These are phyloP conservation scores for Nyctibius grandis DNA, from an alignment of 2,797 vertebrate species.

Conservation along the genomic window DNA sequence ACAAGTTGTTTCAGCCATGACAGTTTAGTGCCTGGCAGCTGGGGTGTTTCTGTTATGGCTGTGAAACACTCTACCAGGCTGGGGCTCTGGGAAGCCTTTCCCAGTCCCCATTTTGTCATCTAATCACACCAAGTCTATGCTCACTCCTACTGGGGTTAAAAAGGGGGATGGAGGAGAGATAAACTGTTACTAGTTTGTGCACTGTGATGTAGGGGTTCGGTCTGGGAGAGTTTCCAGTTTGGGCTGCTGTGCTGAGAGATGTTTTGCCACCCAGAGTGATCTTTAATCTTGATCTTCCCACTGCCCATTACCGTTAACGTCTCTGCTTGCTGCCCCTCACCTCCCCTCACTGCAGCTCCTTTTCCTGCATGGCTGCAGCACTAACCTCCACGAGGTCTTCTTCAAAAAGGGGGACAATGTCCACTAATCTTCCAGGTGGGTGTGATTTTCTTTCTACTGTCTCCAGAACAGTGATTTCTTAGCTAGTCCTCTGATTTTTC, in stretches of 20 bases:
- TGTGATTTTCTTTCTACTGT: neutral
- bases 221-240: neutral
- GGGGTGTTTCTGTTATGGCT: neutral
- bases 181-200: neutral
- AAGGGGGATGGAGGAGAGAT: neutral
- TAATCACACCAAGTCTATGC: neutral
- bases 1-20: fast-evolving
- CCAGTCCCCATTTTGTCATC: neutral
- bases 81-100: neutral
- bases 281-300: neutral
- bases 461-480: neutral
- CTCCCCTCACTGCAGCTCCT: neutral
- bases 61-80: neutral
- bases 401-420: neutral
- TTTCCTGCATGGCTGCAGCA: neutral
- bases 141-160: neutral
- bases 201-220: neutral
- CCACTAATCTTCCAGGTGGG: neutral
- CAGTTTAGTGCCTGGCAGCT: neutral
- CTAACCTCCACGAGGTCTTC: neutral
- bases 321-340: neutral
- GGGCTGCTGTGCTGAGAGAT: neutral
- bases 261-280: neutral
- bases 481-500: neutral
- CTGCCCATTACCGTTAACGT: fast-evolving